Conservation (phyloP, 1,140 invertebrate species). For the Magallana gigas region DNA sequence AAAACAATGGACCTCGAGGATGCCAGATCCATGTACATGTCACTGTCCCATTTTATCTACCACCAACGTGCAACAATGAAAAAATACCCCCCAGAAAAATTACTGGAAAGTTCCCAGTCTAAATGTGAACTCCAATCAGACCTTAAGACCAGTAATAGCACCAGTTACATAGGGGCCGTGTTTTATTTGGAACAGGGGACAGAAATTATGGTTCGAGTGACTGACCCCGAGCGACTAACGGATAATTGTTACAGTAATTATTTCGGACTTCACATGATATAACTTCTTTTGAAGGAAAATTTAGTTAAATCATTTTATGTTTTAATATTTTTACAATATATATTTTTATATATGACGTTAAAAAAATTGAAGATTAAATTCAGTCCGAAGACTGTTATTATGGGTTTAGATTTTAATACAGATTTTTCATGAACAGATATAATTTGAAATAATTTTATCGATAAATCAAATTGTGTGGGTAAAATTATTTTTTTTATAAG, state of each 20-base stretch:
- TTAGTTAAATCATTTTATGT: no score
- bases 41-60: slow-evolving; percentile 35
- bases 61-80: background rate
- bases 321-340: no score
- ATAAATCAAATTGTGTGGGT: no score
- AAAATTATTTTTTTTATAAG: no score
- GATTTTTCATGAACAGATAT: no score
- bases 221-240: slow-evolving; percentile 7
- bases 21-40: slow-evolving; percentile 17
- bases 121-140: slow-evolving; percentile 39
- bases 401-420: no score
- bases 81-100: slow-evolving; percentile 13
- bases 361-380: no score
- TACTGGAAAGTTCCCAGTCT: slow-evolving; percentile 45
- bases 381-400: no score
- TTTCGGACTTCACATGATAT: slow-evolving; percentile 45
- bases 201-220: slow-evolving; percentile 30
- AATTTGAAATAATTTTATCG: no score
- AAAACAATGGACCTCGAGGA: background rate
- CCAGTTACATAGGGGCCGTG: slow-evolving; percentile 45
- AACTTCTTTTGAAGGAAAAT: background rate
- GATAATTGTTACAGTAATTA: slow-evolving; percentile 37
- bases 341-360: no score
- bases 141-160: slow-evolving; percentile 27
- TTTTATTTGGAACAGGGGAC: slow-evolving; percentile 37